These are phyloP conservation scores for Sicus ferrugineus DNA, from an alignment of 2,888 invertebrate genomes.

Conservation along the genomic window DNA sequence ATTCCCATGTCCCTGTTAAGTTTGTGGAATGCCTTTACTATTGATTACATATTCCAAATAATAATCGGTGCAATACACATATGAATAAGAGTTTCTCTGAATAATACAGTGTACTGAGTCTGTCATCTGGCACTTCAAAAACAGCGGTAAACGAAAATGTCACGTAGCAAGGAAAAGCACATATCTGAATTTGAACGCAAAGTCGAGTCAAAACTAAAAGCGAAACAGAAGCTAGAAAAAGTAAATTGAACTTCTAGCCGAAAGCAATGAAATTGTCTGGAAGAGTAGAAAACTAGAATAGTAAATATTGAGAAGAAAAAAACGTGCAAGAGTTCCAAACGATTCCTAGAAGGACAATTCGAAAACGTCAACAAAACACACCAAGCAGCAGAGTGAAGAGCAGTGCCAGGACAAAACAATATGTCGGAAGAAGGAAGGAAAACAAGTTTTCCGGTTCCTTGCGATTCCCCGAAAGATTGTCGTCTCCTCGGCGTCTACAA, in stretches of 20 bases:
- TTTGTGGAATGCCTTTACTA: no score
- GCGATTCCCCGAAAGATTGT: background rate
- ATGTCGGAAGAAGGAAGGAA: slow-evolving; percentile 6
- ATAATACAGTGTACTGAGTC: slow-evolving; percentile 16
- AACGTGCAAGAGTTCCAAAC: background rate
- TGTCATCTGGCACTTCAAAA: slow-evolving; percentile 26
- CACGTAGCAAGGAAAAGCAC: background rate
- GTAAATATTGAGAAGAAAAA: slow-evolving; percentile 6
- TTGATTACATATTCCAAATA: no score
- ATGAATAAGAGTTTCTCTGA: background rate
- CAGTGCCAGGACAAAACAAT: slow-evolving; percentile 6
- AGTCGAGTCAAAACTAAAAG: background rate
- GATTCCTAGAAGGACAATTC: no score
- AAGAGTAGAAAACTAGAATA: background rate
- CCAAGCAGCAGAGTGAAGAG: background rate
- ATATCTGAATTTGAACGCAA: no score
- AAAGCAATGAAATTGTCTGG: slow-evolving; percentile 28
- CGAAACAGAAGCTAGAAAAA: slow-evolving; percentile 14
- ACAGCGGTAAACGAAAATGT: slow-evolving; percentile 7
- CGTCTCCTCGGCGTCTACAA: background rate
- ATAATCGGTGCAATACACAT: no score
- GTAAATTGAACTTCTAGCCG: slow-evolving; percentile 26
- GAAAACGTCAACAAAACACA: slow-evolving; percentile 2
- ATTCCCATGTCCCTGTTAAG: no score
- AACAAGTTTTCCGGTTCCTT: slow-evolving; percentile 6